Conservation (phyloP, 2,888 invertebrate genomes). For the Eristalis arbustorum region DNA sequence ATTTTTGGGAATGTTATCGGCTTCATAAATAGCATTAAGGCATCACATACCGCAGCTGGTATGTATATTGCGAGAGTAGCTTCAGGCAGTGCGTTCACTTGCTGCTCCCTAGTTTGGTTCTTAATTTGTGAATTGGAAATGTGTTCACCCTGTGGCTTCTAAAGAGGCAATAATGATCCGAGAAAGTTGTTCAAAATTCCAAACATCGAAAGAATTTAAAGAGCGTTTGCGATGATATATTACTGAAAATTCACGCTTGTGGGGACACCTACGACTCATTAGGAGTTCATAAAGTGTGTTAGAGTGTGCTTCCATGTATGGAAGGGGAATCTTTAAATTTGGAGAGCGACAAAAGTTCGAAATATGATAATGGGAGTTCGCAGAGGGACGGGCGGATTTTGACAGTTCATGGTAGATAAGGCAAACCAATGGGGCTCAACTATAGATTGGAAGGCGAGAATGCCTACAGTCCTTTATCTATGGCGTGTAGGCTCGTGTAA, state of each 20-base stretch:
- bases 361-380: no score
- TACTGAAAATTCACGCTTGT: not conserved
- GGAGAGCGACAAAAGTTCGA: no score
- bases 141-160: not conserved
- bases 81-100: not conserved
- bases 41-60: not conserved
- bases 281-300: not conserved
- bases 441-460: no score
- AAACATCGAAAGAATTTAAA: not conserved
- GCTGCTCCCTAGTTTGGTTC: not conserved
- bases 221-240: not conserved
- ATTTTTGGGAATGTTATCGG: slow-evolving; percentile 21
- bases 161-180: not conserved
- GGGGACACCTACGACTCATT: not conserved
- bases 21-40: slow-evolving; percentile 2
- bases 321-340: no score
- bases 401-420: no score
- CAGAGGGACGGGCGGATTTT: no score
- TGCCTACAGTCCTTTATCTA: no score
- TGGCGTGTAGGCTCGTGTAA: no score
- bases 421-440: no score
- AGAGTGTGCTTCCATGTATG: no score
- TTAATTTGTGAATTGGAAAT: not conserved
- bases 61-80: not conserved
- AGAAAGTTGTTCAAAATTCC: not conserved